Base-by-base conservation (phyloP, 2,797 vertebrate genomes). In the Parauchenoglanis ngamensis region DNA sequence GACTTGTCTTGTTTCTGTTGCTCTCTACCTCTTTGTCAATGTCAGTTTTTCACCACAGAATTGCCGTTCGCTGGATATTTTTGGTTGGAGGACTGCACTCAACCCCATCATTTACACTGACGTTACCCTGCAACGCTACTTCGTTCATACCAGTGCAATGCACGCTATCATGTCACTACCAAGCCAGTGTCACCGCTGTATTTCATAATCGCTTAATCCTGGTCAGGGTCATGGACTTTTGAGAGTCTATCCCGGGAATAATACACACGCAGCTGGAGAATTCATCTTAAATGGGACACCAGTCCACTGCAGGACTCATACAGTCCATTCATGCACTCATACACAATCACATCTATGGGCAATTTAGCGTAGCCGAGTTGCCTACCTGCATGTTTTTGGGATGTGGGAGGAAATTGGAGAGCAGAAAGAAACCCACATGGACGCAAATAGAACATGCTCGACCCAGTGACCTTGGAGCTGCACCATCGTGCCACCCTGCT, bases 401-500 rank as follows among this genome's bases (percentile, higher is more conserved):
- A 52, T 3, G 7, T 78, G 52, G 17, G 0, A 78, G 28, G 7
- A 31, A 78, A 25, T 2, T 2, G 1, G 15, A 70, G 31, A 70
- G 67, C 46, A 49, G 44, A 52, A 75, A 75, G 44, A 75, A 49
- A 78, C 76, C n/a, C 76, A 56, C n/a, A 56, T 19, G 49, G 75
- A 31, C 28, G 28, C 11, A 28, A 28, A 46, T 15, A 54, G 2
- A 77, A 13, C 23, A 75, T 49, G 70, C 31, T 70, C 67, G 7
- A 72, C 40, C 35, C 35, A 23, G 3, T 4, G 35, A 56, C 49
- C 75, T 3, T 77, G 75, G 49, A 28, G 15, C 28, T 28, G 52
- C n/a, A 77, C 7, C 15, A 54, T 3, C 1, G 2, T 56, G 46
- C 44, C 44, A 76, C 73, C 49, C 28, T 78, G n/a, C n/a, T 56